Percentiles rank a stretch among this genome's conserved stretches.
These are phyloP conservation scores for Oxyura jamaicensis DNA, from an alignment of 2,113 vertebrate genomes.

Conservation along the genomic window DNA sequence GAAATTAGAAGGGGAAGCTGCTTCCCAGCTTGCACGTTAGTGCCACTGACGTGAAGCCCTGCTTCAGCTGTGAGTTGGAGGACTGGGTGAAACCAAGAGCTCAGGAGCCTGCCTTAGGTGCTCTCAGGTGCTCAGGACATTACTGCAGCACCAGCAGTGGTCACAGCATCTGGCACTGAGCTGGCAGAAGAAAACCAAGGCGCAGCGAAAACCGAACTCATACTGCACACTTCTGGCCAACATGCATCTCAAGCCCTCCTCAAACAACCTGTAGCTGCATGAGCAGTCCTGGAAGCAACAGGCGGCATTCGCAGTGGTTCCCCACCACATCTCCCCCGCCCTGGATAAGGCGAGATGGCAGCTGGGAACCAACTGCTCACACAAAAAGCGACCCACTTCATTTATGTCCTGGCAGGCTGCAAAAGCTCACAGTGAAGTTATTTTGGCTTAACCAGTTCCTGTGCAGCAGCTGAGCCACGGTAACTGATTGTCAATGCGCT, in stretches of 20 bases:
- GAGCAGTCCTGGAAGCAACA: background rate
- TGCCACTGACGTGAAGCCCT: background rate
- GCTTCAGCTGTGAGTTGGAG: background rate
- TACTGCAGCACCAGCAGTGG: background rate
- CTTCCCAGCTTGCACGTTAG: background rate
- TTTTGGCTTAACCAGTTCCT: background rate
- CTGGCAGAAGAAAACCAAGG: background rate
- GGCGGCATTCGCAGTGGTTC: background rate
- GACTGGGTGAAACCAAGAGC: background rate
- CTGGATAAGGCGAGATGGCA: background rate
- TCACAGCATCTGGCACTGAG: background rate
- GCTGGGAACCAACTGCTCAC: background rate
- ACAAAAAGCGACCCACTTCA: background rate
- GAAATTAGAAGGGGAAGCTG: background rate
- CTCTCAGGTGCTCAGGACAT: background rate
- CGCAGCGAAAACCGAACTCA: background rate
- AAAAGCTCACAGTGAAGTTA: background rate
- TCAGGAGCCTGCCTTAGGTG: accelerated
- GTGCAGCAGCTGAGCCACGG: background rate
- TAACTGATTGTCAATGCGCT: background rate
- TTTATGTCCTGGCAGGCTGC: background rate
- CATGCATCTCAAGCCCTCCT: accelerated
- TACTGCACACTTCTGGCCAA: background rate
- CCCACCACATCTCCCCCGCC: background rate
- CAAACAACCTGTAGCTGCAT: background rate